Evolutionary conservation across 2,113 vertebrate species (phyloP).

Genomic region (Mystacornis crossleyi): DNA sequence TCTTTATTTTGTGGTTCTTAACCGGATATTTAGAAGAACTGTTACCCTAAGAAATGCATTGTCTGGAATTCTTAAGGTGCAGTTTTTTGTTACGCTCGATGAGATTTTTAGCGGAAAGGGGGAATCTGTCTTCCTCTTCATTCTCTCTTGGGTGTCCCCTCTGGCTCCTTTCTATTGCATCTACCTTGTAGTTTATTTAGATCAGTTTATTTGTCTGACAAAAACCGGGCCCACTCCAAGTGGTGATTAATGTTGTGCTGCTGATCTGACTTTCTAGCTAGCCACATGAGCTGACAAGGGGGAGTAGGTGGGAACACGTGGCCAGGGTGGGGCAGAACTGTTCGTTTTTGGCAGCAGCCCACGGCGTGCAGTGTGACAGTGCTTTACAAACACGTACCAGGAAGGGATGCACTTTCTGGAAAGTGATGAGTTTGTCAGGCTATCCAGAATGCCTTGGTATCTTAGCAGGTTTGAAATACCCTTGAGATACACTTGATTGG

Average conservation of each 20-base stretch:
- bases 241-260: background rate
- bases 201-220: background rate
- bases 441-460: background rate
- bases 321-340: background rate
- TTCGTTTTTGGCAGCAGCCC: accelerated
- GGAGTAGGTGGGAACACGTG: background rate
- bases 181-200: background rate
- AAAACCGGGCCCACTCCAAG: background rate
- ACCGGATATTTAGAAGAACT: background rate
- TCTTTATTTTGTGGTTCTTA: background rate
- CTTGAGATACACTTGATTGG: background rate
- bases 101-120: background rate
- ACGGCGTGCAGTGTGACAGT: background rate
- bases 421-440: background rate
- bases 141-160: background rate
- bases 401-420: background rate
- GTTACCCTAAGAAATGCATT: background rate
- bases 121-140: background rate
- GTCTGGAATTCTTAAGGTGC: background rate
- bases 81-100: accelerated
- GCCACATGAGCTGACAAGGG: background rate
- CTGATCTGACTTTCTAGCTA: background rate
- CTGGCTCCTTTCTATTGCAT: background rate
- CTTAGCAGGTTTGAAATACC: background rate
- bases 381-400: accelerated